phyloP scores from a whole-genome alignment of 2,797 vertebrate species.

The Coccyzus lansbergi region DNA sequence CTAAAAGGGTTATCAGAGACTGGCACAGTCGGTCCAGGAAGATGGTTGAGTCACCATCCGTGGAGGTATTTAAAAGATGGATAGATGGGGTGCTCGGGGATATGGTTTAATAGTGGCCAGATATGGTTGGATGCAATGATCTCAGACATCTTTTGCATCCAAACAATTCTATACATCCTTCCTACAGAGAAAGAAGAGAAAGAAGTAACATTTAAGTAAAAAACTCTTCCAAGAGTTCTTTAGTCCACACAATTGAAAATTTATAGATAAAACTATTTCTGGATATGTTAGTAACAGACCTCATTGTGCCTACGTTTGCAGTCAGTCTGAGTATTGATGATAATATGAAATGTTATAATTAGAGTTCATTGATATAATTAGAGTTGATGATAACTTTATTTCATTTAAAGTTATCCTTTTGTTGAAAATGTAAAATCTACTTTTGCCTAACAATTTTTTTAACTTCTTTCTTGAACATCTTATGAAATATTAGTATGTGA shows the following conservation, averaged over 20 bases:
- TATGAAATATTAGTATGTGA: background rate
- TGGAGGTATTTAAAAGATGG: too few species aligned
- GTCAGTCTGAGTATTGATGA: constrained; percentile 10
- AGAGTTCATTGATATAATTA: constrained; percentile 14
- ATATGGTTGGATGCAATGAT: too few species aligned
- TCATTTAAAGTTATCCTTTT: constrained; percentile 4
- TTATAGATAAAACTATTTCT: constrained; percentile 40
- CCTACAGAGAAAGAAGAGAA: background rate
- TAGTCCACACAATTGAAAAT: background rate
- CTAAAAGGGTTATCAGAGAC: too few species aligned
- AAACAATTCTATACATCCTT: background rate
- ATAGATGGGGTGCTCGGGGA: too few species aligned
- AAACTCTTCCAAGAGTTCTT: constrained; percentile 32
- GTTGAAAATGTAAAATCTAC: constrained; percentile 2
- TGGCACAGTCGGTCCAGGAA: too few species aligned
- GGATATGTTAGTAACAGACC: constrained; percentile 11
- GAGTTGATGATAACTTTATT: background rate
- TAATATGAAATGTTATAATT: constrained; percentile 48
- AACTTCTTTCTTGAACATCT: background rate
- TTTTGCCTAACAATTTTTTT: background rate
- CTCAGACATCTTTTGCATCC: too few species aligned
- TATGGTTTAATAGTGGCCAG: too few species aligned
- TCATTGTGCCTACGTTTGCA: constrained; percentile 37
- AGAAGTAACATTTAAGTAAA: background rate
- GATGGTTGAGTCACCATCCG: too few species aligned